Evolutionary conservation across 2,797 vertebrate species (phyloP).

Genomic region (Brachymystax lenok): DNA sequence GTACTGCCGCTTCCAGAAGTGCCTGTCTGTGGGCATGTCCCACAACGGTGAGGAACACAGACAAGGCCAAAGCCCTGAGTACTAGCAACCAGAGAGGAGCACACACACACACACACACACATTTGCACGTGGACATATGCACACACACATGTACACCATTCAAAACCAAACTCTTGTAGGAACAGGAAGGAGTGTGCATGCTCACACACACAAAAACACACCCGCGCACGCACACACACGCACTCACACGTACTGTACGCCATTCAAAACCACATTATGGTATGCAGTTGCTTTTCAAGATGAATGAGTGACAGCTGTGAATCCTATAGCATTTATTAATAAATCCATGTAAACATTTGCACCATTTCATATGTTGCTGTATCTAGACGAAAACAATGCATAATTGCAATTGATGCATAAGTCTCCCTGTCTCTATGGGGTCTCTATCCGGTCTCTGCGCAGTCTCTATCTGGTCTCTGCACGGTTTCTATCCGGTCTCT

Average conservation of each 20-base stretch:
- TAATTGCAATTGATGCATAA: background rate
- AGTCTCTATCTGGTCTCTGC: too few species aligned
- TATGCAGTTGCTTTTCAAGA: constrained; percentile 35
- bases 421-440: background rate
- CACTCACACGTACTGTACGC: background rate
- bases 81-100: background rate
- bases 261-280: constrained; percentile 19
- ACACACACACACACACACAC: background rate
- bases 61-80: background rate
- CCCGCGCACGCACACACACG: too few species aligned
- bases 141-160: constrained; percentile 18
- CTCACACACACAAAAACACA: too few species aligned
- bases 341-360: background rate
- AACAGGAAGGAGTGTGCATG: background rate
- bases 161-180: constrained; percentile 11
- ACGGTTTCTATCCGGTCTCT: fast-evolving
- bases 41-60: constrained; percentile 83
- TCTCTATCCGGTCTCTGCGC: background rate
- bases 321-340: background rate
- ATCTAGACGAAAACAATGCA: background rate
- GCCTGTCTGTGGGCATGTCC: constrained; percentile 95
- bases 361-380: background rate
- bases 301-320: background rate
- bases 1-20: constrained; percentile 95
- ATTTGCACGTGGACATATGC: background rate